phyloP scores from a whole-genome alignment of 2,113 vertebrate species.

The Psilopsiagon aurifrons region DNA sequence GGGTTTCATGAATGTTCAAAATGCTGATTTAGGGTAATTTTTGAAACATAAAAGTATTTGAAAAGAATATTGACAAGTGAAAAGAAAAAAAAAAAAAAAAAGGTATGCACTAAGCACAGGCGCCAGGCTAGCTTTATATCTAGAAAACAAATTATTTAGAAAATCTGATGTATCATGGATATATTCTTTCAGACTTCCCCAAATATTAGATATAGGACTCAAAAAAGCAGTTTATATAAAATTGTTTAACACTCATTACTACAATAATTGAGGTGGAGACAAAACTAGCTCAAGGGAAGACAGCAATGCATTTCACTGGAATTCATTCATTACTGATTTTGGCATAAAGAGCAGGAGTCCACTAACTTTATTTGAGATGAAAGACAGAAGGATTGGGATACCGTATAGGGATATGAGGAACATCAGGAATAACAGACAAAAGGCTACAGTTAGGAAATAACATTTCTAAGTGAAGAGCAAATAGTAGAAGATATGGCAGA shows the following conservation, averaged over 20 bases:
- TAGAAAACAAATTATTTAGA: background rate
- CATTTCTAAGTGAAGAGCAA: background rate
- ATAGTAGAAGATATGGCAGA: background rate
- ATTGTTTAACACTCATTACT: background rate
- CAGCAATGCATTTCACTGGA: background rate
- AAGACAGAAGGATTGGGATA: background rate
- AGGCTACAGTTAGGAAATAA: background rate
- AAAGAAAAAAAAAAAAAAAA: background rate
- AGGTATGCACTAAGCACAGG: background rate
- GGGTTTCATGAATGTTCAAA: background rate
- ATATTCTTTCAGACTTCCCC: background rate
- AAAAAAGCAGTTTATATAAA: background rate
- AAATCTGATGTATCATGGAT: background rate
- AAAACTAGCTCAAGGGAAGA: background rate
- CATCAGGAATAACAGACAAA: background rate
- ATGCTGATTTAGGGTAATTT: background rate
- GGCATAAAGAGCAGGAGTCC: background rate
- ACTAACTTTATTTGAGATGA: background rate
- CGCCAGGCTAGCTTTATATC: background rate
- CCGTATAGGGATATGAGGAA: rapidly evolving
- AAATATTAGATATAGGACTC: background rate
- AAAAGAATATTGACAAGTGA: background rate
- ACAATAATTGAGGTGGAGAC: background rate
- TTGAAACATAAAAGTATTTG: background rate
- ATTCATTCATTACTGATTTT: background rate